These are phyloP conservation scores for Scaptomyza caliginosa DNA, from an alignment of 2,888 invertebrate species.

Conservation along the genomic window DNA sequence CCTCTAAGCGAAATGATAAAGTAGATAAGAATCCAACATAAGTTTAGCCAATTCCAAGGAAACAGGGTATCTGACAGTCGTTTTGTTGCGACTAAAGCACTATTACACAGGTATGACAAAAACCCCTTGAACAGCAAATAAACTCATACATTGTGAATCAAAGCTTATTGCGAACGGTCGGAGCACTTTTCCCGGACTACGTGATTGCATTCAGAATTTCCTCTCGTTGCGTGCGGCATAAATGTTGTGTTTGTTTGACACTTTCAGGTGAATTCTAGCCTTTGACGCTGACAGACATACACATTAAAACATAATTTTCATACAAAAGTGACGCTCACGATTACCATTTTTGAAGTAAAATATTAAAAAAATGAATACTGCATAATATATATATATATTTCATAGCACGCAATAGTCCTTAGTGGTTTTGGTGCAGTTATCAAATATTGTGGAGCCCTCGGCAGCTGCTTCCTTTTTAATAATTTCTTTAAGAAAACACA, in stretches of 20 bases:
- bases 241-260: not conserved
- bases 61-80: not conserved
- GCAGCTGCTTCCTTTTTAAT: constrained; percentile 1
- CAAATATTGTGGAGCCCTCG: not conserved
- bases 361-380: not conserved
- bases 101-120: not conserved
- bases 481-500: no score
- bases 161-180: no score
- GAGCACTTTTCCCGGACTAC: not conserved
- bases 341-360: not conserved
- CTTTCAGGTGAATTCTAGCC: not conserved
- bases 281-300: not conserved
- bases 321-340: not conserved
- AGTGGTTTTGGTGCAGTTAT: not conserved
- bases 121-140: no score
- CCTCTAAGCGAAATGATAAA: no score
- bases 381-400: no score
- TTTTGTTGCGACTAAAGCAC: not conserved
- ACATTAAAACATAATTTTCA: not conserved
- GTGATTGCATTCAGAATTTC: not conserved
- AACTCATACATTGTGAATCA: no score
- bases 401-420: not conserved
- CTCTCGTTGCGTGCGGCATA: not conserved
- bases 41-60: no score
- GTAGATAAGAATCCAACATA: no score